Evolutionary conservation across 2,888 invertebrate species (phyloP), one percentile per base, ranked within the genome.

Genomic region (Acronicta leporina): DNA sequence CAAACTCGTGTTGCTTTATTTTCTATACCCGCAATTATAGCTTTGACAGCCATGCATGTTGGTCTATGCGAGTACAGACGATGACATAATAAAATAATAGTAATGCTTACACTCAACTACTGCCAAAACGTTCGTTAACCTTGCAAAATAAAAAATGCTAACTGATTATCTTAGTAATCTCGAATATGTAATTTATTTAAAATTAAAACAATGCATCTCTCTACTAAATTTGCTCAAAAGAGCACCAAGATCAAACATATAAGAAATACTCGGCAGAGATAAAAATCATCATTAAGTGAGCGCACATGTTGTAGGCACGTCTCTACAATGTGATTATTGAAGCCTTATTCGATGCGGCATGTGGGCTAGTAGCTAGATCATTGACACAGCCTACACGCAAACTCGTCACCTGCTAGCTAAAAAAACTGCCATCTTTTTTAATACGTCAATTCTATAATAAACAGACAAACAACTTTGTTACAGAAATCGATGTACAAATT

Each of bases 341-440:
- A 88, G 92, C 92, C 92, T 92, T 93, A 91, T 92, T 92, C 90
- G 91, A 84, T 87, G 84, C 85, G 92, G 90, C 93, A 93, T 94
- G 94, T 94, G 94, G 94, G 94, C 92, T 92, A 91, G 85, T 85
- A 86, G 89, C 88, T 92, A 91, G 94, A 93, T 89, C 94, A 92
- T 92, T 94, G 94, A 94, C 94, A 92, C 94, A 91, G 86, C 92
- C 93, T 91, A 94, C 94, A 85, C 92, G 87, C 75, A 84, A 85
- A 82, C 87, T 92, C 89, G 92, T 93, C 94, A 94, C 94, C 94
- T 94, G 94, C 92, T 87, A 77, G 80, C 77, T 52, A 87, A 90
- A 90, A 90, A 90, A 88, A 84, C 77, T 62, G 50, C 63, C 79
- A 77, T 77, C 81, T 83, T 90, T 90, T 75, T 89, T 86, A 83